phyloP scores from a whole-genome alignment of 2,888 invertebrate species.

The Heliothis peltigera region DNA sequence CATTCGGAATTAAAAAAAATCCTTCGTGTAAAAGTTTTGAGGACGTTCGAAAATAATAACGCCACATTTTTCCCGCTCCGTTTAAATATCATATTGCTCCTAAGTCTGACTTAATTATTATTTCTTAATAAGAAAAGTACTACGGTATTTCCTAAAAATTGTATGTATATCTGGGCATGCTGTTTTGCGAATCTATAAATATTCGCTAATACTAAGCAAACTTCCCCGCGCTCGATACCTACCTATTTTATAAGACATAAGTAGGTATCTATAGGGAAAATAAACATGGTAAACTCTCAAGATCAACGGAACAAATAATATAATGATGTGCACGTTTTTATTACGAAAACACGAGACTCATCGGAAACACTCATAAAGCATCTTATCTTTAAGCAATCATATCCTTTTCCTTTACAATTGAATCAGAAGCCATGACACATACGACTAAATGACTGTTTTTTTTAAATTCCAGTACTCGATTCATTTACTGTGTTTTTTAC shows the following conservation, averaged over 20 bases:
- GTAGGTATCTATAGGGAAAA: constrained; percentile 37
- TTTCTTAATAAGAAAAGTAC: background rate
- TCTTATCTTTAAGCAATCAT: constrained; percentile 8
- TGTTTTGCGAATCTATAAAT: background rate
- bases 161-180: background rate
- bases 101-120: too few species aligned
- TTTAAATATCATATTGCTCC: too few species aligned
- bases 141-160: too few species aligned
- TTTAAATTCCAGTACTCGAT: background rate
- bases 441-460: too few species aligned
- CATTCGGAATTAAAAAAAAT: background rate
- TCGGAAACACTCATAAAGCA: constrained; percentile 8
- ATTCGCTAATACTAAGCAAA: background rate
- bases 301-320: constrained; percentile 19
- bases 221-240: background rate
- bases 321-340: constrained; percentile 14
- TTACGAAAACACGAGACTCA: constrained; percentile 21
- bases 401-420: background rate
- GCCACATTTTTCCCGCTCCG: too few species aligned
- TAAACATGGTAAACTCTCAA: constrained; percentile 25
- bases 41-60: background rate
- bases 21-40: background rate
- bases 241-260: background rate
- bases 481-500: too few species aligned
- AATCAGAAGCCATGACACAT: background rate